Evolutionary conservation across 2,797 vertebrate genomes (phyloP), one percentile per base, ranked within the genome.

Genomic region (Aphelocoma californica): DNA sequence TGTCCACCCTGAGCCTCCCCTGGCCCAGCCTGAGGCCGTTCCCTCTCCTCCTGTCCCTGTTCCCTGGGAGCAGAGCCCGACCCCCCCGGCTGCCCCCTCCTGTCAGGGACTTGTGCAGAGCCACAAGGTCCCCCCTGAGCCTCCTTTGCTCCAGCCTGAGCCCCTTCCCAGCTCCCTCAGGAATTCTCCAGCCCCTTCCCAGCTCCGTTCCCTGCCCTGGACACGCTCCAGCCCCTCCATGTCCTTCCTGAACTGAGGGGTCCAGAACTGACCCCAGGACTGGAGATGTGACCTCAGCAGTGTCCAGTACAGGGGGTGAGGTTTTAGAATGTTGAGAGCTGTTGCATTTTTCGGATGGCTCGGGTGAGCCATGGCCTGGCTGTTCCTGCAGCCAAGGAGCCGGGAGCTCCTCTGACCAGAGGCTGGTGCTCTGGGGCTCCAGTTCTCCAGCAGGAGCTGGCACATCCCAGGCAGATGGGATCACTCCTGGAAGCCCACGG

Each of bases 401-500:
- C 25, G 2, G 54, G 51, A 51, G 64, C 28, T 45, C 36, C 77
- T 45, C 4, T 38, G 44, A 28, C 4, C 44, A 36, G 20, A 42
- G 40, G 40, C 70, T 4, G 32, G 38, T 1, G 4, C 32, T 10
- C 1, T 5, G 72, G 42, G n/a, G 9, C 40, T 12, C 42, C 6
- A 1, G 34, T 12, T 38, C 20, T 7, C n/a, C 31, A 23, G 21
- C 8, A 44, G 77, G 51, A 47, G 40, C 42, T 66, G 61, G n/a
- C 40, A 66, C 61, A 45, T 6, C 26, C 40, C 51, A 3, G 28
- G 61, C 0, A 18, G 14, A 1, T 11, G 51, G 23, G 28, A 9
- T 17, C 28, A 0, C 6, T 45, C 26, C 45, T 8, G 23, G 42
- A 18, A 17, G 20, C 6, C 44, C 13, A 25, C 0, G 2, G 14